A percentile compares a stretch with the other conserved stretches of the same genome.
phyloP scores from a whole-genome alignment of 2,888 invertebrate species.

The Lasioglossum morio region DNA sequence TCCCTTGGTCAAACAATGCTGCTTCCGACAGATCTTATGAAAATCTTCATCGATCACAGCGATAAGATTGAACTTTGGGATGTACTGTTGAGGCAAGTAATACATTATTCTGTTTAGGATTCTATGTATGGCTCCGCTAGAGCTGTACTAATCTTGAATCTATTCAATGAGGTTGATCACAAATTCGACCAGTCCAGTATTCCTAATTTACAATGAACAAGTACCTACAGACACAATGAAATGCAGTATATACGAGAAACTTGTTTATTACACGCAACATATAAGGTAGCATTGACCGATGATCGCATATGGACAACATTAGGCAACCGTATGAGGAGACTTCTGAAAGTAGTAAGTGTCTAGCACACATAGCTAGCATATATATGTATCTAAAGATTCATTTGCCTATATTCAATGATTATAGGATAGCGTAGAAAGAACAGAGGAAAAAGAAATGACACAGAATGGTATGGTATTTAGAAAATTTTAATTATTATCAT shows the following conservation, averaged over 20 bases:
- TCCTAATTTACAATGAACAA: slow-evolving; percentile 94
- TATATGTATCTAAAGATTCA: not conserved
- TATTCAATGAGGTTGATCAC: slow-evolving; percentile 90
- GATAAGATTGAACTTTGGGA: slow-evolving; percentile 94
- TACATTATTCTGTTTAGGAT: not conserved
- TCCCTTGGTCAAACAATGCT: slow-evolving; percentile 95
- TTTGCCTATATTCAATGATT: slow-evolving; percentile 37
- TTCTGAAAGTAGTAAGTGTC: too few species aligned
- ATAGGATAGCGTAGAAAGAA: slow-evolving; percentile 93
- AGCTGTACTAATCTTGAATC: slow-evolving; percentile 1
- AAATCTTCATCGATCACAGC: slow-evolving; percentile 93
- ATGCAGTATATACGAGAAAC: slow-evolving; percentile 90
- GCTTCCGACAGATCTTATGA: slow-evolving; percentile 95
- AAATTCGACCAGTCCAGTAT: slow-evolving; percentile 97
- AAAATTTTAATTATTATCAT: too few species aligned
- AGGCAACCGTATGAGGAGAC: too few species aligned
- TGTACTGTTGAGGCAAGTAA: slow-evolving; percentile 91
- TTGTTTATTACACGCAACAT: slow-evolving; percentile 92
- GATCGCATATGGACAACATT: slow-evolving; percentile 93
- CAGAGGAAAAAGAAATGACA: slow-evolving; percentile 93
- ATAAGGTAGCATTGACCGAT: slow-evolving; percentile 94
- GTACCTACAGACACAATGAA: slow-evolving; percentile 92
- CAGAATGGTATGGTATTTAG: too few species aligned
- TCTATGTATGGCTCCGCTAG: not conserved
- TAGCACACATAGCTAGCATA: not conserved